Conservation (phyloP, 2,113 vertebrate species). For the Anguilla rostrata region DNA sequence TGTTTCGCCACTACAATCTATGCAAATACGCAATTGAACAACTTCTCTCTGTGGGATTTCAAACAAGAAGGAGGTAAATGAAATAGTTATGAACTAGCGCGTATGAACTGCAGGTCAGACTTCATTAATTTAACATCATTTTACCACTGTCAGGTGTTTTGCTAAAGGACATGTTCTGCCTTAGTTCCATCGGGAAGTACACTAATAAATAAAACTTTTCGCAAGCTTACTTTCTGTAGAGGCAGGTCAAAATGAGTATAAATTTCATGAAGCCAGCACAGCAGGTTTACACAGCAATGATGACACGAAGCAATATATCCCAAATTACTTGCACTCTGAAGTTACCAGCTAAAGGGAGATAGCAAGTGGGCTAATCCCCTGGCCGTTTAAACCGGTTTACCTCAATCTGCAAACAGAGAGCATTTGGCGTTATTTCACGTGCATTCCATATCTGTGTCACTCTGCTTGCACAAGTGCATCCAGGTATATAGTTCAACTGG, state of each 20-base stretch:
- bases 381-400: slow-evolving; percentile 52
- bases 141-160: not conserved
- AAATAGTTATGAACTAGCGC: not conserved
- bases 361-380: slow-evolving; percentile 56
- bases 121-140: not conserved
- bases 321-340: slow-evolving; percentile 44
- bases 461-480: slow-evolving; percentile 33
- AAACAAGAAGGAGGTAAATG: not conserved
- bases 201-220: not conserved
- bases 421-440: slow-evolving; percentile 34
- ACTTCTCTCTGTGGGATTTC: not conserved
- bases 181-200: not conserved
- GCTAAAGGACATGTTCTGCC: not conserved
- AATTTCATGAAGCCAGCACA: not conserved
- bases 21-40: not conserved
- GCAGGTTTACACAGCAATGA: slow-evolving; percentile 1
- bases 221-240: not conserved
- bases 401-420: slow-evolving; percentile 47
- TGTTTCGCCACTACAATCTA: not conserved
- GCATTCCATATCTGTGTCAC: slow-evolving; percentile 39
- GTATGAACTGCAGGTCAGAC: not conserved
- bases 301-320: slow-evolving; percentile 36
- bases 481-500: slow-evolving; percentile 18
- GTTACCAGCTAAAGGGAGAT: slow-evolving; percentile 48
- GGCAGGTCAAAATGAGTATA: not conserved